Conservation (phyloP, 2,113 vertebrate species). For the Mandrillus leucophaeus region DNA sequence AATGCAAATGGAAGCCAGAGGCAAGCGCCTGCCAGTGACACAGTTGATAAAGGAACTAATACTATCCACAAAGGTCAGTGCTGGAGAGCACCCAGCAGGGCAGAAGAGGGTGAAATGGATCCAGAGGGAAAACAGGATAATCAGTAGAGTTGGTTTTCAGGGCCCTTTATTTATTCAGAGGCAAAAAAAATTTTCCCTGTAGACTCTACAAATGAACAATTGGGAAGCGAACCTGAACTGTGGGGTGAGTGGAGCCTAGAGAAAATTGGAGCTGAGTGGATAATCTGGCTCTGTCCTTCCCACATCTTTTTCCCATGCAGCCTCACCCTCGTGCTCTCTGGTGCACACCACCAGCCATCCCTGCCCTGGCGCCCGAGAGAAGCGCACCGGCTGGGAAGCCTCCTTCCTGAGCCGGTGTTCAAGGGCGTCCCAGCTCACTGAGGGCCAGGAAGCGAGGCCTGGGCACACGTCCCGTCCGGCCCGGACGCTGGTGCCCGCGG, state of each 20-base stretch:
- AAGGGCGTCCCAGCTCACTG: constrained; percentile 53
- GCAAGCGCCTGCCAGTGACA: neutral
- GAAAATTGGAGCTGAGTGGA: neutral
- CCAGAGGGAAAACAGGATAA: neutral
- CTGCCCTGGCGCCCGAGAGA: rapidly evolving
- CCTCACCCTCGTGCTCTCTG: neutral
- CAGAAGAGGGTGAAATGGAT: neutral
- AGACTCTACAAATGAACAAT: neutral
- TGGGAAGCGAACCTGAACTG: neutral
- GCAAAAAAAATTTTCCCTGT: neutral
- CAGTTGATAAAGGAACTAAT: neutral
- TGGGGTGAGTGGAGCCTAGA: neutral
- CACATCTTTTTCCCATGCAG: neutral
- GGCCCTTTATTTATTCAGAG: neutral
- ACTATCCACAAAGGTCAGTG: no score
- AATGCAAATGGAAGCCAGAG: neutral
- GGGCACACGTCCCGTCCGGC: constrained; percentile 57
- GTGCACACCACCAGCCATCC: neutral
- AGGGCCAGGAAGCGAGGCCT: constrained; percentile 50
- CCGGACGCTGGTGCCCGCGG: neutral
- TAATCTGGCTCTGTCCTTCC: neutral
- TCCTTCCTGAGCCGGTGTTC: neutral
- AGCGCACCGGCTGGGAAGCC: no score
- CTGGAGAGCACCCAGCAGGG: neutral
- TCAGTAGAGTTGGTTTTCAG: neutral